Conservation (phyloP, 2,888 invertebrate genomes). For the Stenodera caucasica region DNA sequence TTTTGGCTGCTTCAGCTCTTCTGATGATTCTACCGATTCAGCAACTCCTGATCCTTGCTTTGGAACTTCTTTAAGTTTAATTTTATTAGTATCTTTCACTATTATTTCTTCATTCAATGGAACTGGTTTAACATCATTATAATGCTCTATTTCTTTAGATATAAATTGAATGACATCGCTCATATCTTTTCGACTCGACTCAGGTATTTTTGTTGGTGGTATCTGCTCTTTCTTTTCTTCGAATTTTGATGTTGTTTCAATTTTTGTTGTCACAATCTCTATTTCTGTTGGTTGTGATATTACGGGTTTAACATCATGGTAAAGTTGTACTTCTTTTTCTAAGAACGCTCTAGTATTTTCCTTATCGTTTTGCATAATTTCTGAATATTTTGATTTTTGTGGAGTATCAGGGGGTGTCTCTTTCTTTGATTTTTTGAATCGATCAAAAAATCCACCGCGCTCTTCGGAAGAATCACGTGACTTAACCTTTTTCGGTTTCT, state of each 20-base stretch:
- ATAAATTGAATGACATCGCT: conserved; percentile 29
- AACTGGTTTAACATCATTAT: conserved; percentile 29
- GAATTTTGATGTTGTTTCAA: conserved; percentile 6
- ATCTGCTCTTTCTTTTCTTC: conserved; percentile 37
- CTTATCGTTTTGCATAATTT: conserved; percentile 31
- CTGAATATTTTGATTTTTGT: conserved; percentile 14
- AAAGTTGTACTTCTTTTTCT: conserved; percentile 33
- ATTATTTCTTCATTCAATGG: too few relatives aligned
- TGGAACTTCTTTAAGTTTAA: too few relatives aligned
- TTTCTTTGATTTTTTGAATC: conserved; percentile 19
- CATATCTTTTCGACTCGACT: conserved; percentile 24
- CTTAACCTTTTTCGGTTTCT: neutral
- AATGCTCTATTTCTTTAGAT: conserved; percentile 32
- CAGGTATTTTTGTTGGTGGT: conserved; percentile 18
- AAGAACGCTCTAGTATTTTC: conserved; percentile 32
- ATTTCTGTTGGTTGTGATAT: neutral
- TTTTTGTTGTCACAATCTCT: conserved; percentile 2
- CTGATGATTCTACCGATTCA: neutral
- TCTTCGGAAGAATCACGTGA: conserved; percentile 1
- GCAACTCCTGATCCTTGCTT: too few relatives aligned
- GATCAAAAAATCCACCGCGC: conserved; percentile 15
- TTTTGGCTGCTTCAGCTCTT: conserved; percentile 8
- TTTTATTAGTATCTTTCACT: too few relatives aligned
- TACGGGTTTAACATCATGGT: conserved; percentile 33
- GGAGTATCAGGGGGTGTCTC: conserved; percentile 28